These are phyloP conservation scores for Lanius ludovicianus DNA, from an alignment of 2,113 vertebrate species.

Conservation along the genomic window DNA sequence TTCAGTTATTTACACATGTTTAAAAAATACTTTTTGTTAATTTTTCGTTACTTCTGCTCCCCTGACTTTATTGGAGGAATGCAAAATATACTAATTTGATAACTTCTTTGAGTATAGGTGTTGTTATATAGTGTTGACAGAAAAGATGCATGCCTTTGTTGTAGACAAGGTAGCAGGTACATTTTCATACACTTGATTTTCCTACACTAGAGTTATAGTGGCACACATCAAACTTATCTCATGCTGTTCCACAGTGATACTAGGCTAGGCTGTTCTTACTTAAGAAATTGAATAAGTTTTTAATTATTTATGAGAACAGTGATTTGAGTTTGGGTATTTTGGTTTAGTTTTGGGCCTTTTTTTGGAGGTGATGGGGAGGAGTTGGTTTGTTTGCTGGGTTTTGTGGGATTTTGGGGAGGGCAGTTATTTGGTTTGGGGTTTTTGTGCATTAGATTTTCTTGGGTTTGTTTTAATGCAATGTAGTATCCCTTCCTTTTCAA, in stretches of 20 bases:
- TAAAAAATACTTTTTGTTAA: background rate
- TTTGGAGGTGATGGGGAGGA: too few species aligned
- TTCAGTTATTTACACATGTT: background rate
- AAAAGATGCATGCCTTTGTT: background rate
- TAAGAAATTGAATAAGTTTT: background rate
- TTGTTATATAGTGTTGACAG: background rate
- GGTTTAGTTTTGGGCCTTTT: background rate
- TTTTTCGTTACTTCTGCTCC: background rate
- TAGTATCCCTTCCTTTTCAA: background rate
- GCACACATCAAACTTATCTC: background rate
- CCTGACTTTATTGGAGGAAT: background rate
- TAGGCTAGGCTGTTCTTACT: background rate
- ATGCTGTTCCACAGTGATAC: background rate
- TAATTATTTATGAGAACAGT: background rate
- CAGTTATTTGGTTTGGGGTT: background rate
- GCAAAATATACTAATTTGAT: background rate
- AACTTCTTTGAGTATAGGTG: background rate
- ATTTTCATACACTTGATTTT: background rate
- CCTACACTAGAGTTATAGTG: background rate
- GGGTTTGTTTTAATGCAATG: background rate
- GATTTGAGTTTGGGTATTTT: background rate
- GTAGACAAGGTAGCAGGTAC: background rate
- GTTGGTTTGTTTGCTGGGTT: background rate
- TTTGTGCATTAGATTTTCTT: background rate
- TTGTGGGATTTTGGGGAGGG: background rate